phyloP scores from a whole-genome alignment of 1,140 invertebrate species.

The Papilio glaucus region DNA sequence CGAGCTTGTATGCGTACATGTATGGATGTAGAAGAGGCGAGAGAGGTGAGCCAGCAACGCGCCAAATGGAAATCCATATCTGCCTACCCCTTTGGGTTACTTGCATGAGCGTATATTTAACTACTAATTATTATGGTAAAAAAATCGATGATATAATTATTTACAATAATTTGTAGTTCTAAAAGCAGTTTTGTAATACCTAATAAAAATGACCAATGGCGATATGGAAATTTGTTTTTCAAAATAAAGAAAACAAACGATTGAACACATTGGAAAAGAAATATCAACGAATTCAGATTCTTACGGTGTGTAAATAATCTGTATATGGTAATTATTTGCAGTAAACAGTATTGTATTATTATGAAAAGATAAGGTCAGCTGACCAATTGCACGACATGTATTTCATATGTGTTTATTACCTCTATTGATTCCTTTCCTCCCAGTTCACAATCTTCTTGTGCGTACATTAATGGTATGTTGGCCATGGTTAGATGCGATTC shows the following conservation, averaged over 20 bases:
- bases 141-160: no score
- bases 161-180: no score
- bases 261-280: background rate
- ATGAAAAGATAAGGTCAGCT: constrained; percentile 44
- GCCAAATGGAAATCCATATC: no score
- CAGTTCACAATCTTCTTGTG: constrained; percentile 85
- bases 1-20: no score
- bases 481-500: constrained; percentile 57
- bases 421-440: constrained; percentile 85
- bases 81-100: no score
- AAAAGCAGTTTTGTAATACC: no score
- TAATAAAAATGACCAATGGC: background rate
- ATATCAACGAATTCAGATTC: no score
- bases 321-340: constrained; percentile 16
- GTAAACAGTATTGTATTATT: constrained; percentile 35
- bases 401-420: constrained; percentile 53
- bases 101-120: no score
- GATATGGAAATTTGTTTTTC: background rate
- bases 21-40: no score
- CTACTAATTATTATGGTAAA: no score
- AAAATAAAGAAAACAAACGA: background rate
- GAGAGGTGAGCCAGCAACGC: no score
- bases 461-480: constrained; percentile 82
- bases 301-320: no score
- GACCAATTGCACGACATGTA: constrained; percentile 28